Evolutionary conservation across 2,797 vertebrate genomes (phyloP).

Genomic region (Pachyuromys duprasi): DNA sequence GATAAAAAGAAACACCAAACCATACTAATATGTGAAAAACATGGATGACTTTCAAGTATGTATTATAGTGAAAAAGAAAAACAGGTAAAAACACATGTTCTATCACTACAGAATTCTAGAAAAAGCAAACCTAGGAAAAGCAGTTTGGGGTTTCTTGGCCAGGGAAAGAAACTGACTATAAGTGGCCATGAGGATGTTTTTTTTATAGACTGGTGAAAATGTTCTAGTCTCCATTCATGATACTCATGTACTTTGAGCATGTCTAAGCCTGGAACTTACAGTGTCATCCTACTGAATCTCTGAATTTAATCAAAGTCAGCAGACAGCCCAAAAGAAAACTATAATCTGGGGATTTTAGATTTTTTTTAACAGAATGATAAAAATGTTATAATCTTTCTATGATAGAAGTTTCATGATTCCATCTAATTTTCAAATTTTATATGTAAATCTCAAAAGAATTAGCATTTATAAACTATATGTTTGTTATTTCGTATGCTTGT

Average conservation of each 20-base stretch:
- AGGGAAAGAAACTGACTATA: background rate
- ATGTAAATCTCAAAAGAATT: background rate
- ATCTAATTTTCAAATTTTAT: background rate
- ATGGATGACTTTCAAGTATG: background rate
- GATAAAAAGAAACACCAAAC: background rate
- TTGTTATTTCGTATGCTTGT: background rate
- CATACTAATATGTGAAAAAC: background rate
- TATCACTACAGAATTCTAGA: background rate
- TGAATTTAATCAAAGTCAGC: background rate
- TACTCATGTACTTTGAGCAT: background rate
- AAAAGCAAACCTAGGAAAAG: background rate
- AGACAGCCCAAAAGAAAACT: background rate
- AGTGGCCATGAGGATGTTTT: background rate
- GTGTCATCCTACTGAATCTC: background rate
- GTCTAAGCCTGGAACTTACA: background rate
- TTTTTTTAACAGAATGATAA: background rate
- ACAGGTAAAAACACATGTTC: background rate
- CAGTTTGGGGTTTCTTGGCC: background rate
- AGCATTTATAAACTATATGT: background rate
- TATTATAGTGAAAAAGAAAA: background rate
- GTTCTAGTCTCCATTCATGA: background rate
- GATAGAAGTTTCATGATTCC: background rate
- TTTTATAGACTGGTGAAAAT: no score
- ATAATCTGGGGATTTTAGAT: background rate
- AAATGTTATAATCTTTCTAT: background rate